Evolutionary conservation across 1,140 invertebrate species (phyloP), one percentile per base, ranked within the genome.

Genomic region (Nomia melanderi): DNA sequence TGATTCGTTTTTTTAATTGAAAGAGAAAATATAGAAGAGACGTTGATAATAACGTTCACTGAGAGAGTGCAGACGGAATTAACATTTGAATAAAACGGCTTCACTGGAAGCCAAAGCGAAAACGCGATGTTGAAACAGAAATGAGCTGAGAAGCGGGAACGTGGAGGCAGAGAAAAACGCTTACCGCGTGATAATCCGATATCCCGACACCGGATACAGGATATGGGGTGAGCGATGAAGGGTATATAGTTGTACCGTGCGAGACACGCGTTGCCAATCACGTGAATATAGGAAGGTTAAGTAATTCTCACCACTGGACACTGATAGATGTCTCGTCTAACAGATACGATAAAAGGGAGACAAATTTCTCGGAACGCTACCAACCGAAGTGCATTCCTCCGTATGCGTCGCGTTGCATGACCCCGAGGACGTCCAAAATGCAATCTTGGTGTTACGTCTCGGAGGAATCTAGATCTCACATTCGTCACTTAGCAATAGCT

Each of bases 191-290:
- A 78, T 78, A 78, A 78, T 66, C 70, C 41, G 77, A 78, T 78
- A 78, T 78, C 70, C 77, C 62, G 77, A 78, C 77, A 74, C 60
- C 74, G 70, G 60, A 78, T 78, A 74, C 77, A 78, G 77, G 70
- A 78, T 78, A 78, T 59, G 77, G 71, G 77, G 69, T 74, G 77
- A 63, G 36, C 23, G 77, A 78, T 65, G 74, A 70, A 66, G 39
- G 62, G 72, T 78, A 57, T 65, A 78, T 56, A 60, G 60, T 59
- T 57, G 70, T 64, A 59, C 14, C 53, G 31, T 74, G 65, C 70
- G 70, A 74, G 71, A 74, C 71, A 78, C 60, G 77, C 77, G 60
- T 78, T 62, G 66, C 20, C 66, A 57, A 71, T 77, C 57, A 77
- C 74, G 66, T 62, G 57, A 71, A 71, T 62, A 62, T 62, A 39